Percentiles rank a stretch among this genome's conserved stretches.
Evolutionary conservation across 1,140 invertebrate species (phyloP).

Genomic region (Microplitis mediator): DNA sequence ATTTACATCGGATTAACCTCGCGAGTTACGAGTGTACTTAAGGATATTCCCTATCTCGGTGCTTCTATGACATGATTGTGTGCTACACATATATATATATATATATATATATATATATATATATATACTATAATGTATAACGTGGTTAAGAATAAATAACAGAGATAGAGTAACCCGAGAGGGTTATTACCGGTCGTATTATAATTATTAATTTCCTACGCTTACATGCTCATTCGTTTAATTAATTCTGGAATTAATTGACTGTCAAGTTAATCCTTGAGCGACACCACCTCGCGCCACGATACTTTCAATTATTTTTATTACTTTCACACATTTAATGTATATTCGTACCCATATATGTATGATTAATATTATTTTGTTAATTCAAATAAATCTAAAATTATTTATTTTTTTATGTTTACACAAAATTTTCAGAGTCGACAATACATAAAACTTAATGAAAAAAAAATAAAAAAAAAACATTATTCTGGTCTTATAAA

Average conservation of each 20-base stretch:
- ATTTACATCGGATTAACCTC: slow-evolving; percentile 30
- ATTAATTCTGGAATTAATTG: slow-evolving; percentile 35
- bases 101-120: neutral
- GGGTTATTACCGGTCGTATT: slow-evolving; percentile 30
- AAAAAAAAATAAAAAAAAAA: neutral
- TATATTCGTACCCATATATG: neutral
- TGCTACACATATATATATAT: too few species aligned
- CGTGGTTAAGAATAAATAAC: neutral
- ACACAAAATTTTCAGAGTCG: too few species aligned
- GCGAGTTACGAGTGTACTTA: slow-evolving; percentile 1
- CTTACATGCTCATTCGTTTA: slow-evolving; percentile 33
- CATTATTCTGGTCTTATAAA: neutral
- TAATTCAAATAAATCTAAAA: neutral
- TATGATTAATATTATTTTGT: neutral
- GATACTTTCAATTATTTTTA: neutral
- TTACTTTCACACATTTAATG: slow-evolving; percentile 2
- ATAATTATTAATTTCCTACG: slow-evolving; percentile 36
- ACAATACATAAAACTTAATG: too few species aligned
- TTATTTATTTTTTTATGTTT: too few species aligned
- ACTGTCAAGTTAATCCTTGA: slow-evolving; percentile 30
- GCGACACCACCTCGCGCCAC: slow-evolving; percentile 1
- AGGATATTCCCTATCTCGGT: neutral
- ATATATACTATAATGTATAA: neutral
- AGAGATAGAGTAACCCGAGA: neutral
- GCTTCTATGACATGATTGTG: too few species aligned